Conservation (phyloP, 2,113 vertebrate species). For the Cepphus grylle region DNA sequence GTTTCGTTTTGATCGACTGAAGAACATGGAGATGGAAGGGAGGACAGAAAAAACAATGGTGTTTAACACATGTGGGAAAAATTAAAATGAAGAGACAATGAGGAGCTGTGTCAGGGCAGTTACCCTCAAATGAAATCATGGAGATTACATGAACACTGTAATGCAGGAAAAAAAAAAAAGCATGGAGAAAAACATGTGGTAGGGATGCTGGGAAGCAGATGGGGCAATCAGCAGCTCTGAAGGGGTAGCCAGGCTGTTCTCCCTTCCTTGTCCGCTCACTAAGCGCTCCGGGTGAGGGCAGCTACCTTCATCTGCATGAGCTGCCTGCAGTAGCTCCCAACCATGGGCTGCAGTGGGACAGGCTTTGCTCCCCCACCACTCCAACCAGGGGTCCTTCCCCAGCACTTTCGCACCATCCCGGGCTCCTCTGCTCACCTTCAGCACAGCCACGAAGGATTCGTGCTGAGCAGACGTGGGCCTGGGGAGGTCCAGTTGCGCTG, state of each 20-base stretch:
- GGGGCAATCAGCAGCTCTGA: slow-evolving; percentile 31
- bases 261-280: not conserved
- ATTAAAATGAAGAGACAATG: slow-evolving; percentile 77
- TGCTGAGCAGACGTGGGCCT: not conserved
- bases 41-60: slow-evolving; percentile 76
- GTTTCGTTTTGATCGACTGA: slow-evolving; percentile 99
- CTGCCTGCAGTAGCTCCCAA: not conserved
- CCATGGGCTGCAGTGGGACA: rapidly evolving
- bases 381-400: not conserved
- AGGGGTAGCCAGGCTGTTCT: not conserved
- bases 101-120: slow-evolving; percentile 61
- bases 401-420: not conserved
- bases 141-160: slow-evolving; percentile 76
- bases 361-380: not conserved
- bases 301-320: not conserved
- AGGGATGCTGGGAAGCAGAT: slow-evolving; percentile 59
- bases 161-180: slow-evolving; percentile 75
- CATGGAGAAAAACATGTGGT: slow-evolving; percentile 62
- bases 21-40: slow-evolving; percentile 81
- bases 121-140: slow-evolving; percentile 72
- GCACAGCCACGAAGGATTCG: rapidly evolving
- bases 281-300: not conserved
- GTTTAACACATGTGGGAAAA: slow-evolving; percentile 75
- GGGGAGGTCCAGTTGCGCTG: not conserved
- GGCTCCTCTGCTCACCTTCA: not conserved